Conservation (phyloP, 2,888 invertebrate species). For the Dioctria rufipes region DNA sequence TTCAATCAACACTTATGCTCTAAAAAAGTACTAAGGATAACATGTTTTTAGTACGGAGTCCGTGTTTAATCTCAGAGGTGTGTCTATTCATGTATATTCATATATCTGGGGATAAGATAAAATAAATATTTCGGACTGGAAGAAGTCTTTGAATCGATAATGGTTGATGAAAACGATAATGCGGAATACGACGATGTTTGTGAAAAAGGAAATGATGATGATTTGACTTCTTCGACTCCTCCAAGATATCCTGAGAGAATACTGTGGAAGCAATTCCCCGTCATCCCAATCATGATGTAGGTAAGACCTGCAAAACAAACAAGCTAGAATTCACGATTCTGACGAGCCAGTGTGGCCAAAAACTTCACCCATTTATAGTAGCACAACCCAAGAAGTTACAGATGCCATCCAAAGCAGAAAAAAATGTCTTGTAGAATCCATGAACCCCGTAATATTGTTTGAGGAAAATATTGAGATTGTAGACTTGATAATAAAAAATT, state of each 20-base stretch:
- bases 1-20: too few species aligned
- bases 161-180: slow-evolving; percentile 10
- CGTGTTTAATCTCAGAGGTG: too few species aligned
- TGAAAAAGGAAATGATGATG: not conserved
- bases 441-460: slow-evolving; percentile 5
- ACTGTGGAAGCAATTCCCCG: not conserved
- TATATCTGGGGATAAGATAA: too few species aligned
- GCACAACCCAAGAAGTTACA: slow-evolving; percentile 5
- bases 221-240: slow-evolving; percentile 3
- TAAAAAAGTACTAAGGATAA: too few species aligned
- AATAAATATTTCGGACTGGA: not conserved
- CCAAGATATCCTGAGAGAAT: not conserved
- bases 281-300: not conserved
- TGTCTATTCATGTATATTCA: too few species aligned
- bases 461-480: not conserved
- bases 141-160: slow-evolving; percentile 9
- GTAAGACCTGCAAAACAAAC: not conserved
- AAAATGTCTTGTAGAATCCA: slow-evolving; percentile 15
- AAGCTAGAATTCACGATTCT: slow-evolving; percentile 1
- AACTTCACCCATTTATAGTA: slow-evolving; percentile 11
- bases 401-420: slow-evolving; percentile 9
- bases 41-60: too few species aligned
- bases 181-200: not conserved
- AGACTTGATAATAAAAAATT: slow-evolving; percentile 17
- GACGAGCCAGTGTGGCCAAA: slow-evolving; percentile 14